Base-by-base conservation (phyloP, 1,140 invertebrate genomes). In the Tetranychus cinnabarinus region DNA sequence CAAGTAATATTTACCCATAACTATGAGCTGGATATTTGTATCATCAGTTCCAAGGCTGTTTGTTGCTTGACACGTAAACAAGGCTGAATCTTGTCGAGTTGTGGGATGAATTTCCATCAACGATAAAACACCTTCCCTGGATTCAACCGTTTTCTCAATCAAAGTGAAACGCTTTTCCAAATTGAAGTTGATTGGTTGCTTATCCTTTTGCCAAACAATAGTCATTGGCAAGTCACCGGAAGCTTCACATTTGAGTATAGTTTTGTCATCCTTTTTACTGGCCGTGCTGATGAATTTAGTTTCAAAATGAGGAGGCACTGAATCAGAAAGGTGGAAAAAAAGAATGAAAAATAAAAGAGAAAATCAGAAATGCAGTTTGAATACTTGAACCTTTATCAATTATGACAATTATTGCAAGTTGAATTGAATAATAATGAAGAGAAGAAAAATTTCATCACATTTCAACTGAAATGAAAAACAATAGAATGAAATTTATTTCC, bases 31-130 rank as follows among this genome's bases (percentile, higher is more conserved):
- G 52, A 74, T 71, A 2, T 69, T 69, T 8, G 75, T 72, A 57
- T 72, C 69, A 52, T 75, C 74, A 15, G 64, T 63, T 4, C 74
- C 75, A 58, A 72, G 68, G 5, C 65, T 61, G 61, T 77, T 77
- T 15, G 65, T 65, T 0, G 73, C 73, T 2, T 66, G 59, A 63
- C 75, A 77, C 0, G 71, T 72, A 64, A 74, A 77, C 45, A 74
- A 69, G 34, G 71, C 71, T 6, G 73, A 74, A 65, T 77, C 75
- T 23, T 67, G 63, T 12, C 71, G 66, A 5, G 67, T 61, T 0
- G 73, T 69, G 3, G 67, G 62, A 3, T 66, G 47, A 31, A 77
- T 71, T 42, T 69, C 56, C 12, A 76, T 65, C 46, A 68, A 64
- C 0, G 69, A 68, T 2, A 66, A 50, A 2, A 62, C 42, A 48